A percentile compares a stretch with the other conserved stretches of the same genome.
These are phyloP conservation scores for Apus apus DNA, from an alignment of 2,113 vertebrate genomes.

Conservation along the genomic window DNA sequence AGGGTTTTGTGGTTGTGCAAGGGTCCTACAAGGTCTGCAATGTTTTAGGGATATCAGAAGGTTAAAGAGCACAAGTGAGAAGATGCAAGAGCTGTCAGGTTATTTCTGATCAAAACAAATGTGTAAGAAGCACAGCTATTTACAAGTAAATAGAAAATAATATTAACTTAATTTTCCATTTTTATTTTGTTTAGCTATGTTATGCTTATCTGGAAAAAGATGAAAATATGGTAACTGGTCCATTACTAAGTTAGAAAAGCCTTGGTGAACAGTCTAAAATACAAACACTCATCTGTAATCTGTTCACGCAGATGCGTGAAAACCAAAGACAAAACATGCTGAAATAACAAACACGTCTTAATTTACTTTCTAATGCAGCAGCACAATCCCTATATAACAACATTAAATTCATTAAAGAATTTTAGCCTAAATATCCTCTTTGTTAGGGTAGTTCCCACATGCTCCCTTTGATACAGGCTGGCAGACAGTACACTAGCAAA, in stretches of 20 bases:
- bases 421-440: background rate
- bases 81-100: background rate
- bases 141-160: background rate
- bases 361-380: background rate
- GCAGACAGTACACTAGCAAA: background rate
- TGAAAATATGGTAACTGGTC: background rate
- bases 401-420: background rate
- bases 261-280: background rate
- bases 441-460: background rate
- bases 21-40: background rate
- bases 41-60: background rate
- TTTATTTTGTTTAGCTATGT: background rate
- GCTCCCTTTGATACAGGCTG: background rate
- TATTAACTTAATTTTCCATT: background rate
- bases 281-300: background rate
- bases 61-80: background rate
- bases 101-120: background rate
- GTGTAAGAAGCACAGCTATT: background rate
- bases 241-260: background rate
- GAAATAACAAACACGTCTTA: background rate
- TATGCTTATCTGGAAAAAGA: background rate
- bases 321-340: conserved; percentile 1
- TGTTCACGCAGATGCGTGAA: background rate
- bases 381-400: background rate
- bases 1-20: background rate